phyloP scores from a whole-genome alignment of 2,113 vertebrate species.

The Elaphurus davidianus region DNA sequence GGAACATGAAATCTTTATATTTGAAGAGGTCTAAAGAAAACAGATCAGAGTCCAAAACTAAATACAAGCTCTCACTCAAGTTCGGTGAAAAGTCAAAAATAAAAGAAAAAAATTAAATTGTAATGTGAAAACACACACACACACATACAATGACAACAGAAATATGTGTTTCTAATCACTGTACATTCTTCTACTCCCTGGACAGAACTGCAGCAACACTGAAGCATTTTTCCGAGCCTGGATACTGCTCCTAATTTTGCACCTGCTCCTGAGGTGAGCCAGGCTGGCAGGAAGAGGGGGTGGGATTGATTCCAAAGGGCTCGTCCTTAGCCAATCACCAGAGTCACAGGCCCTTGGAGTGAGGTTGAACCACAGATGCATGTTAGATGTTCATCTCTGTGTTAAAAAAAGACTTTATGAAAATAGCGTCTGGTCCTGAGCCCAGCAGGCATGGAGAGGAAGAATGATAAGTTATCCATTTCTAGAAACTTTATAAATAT shows the following conservation, averaged over 20 bases:
- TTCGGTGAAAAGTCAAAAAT: background rate
- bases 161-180: background rate
- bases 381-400: background rate
- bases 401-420: conserved; percentile 53
- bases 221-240: background rate
- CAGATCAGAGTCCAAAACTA: background rate
- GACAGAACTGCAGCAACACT: background rate
- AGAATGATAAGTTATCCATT: conserved; percentile 68
- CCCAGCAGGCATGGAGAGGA: background rate
- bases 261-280: conserved; percentile 42
- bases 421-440: conserved; percentile 61
- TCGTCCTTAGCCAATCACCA: conserved; percentile 58
- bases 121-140: background rate
- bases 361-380: conserved; percentile 45
- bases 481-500: conserved; percentile 75
- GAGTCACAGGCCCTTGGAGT: conserved; percentile 17
- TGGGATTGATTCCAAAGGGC: conserved; percentile 50
- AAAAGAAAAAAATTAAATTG: background rate
- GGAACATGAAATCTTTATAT: background rate
- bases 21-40: background rate
- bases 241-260: conserved; percentile 6
- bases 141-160: background rate
- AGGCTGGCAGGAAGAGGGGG: conserved; percentile 37
- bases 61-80: background rate
- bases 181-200: background rate